Conservation (phyloP, 2,888 invertebrate species). For the Andrena hattorfiana region DNA sequence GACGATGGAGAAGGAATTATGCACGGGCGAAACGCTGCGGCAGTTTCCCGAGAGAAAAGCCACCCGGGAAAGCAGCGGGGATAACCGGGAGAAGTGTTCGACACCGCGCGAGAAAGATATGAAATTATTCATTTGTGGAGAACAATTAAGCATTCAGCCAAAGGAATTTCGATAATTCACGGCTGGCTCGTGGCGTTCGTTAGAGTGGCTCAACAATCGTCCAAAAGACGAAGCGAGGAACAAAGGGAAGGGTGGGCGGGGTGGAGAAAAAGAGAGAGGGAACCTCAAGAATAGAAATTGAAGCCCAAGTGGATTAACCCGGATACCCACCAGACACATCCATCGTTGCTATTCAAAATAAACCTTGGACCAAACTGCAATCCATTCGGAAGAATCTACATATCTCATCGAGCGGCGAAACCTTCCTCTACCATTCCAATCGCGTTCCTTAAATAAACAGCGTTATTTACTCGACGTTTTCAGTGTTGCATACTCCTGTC, state of each 20-base stretch:
- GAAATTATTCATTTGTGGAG: no score
- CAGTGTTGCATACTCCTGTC: neutral
- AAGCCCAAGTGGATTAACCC: slow-evolving; percentile 59
- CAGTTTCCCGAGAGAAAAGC: neutral
- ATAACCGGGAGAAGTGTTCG: neutral
- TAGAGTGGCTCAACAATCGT: slow-evolving; percentile 22
- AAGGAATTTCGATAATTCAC: neutral
- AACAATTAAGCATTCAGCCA: no score
- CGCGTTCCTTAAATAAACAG: neutral
- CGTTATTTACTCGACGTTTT: neutral
- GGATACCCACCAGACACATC: slow-evolving; percentile 58
- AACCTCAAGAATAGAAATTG: slow-evolving; percentile 54
- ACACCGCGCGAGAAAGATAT: no score
- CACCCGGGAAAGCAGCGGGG: neutral
- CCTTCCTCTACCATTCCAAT: slow-evolving; percentile 2
- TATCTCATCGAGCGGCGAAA: slow-evolving; percentile 2
- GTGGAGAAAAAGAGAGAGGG: neutral
- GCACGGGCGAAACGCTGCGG: neutral
- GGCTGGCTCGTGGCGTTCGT: neutral
- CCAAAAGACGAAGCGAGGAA: neutral
- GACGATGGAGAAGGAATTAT: slow-evolving; percentile 1
- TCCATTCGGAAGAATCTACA: slow-evolving; percentile 47
- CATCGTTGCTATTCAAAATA: slow-evolving; percentile 62
- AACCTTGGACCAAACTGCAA: slow-evolving; percentile 48
- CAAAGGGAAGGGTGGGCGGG: neutral